Evolutionary conservation across 92 coral and sea anemone species (phyloP), one percentile per base, ranked within the genome.

Genomic region (Epizoanthus stellaris): DNA sequence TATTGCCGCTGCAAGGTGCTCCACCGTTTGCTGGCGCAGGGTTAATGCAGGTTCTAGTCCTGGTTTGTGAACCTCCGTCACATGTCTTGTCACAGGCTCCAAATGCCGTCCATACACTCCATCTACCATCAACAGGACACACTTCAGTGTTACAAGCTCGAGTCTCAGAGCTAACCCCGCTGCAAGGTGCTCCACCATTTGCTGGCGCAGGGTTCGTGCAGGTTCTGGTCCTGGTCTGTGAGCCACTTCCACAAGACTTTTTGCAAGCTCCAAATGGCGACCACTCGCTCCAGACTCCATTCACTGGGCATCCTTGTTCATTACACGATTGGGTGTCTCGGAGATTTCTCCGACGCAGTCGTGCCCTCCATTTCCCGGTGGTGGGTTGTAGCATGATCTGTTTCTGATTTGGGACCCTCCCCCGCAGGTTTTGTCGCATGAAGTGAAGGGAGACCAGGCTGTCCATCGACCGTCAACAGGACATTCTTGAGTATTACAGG

Each of bases 151-250:
- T 63, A 80, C 85, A 59, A 6, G 72, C 30, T 12, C 45, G 53
- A 4, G 57, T 14, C 53, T 25, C 53, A 5, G 13, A 62, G 2
- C 25, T 4, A 10, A 65, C 5, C 19, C 87, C 87, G 65, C 23
- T 42, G 36, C 86, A 80, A 42, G 57, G 13, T 0, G 30, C 3
- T 54, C 90, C 85, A 68, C 77, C 86, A 47, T 85, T 85, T 6
- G 76, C 88, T 34, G 88, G 82, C 36, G 19, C 49, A 62, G 88
- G 88, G 19, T 85, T 75, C 4, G 60, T 81, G 43, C 90, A 87
- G 9, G 71, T 57, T 39, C 90, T 56, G 25, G 34, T 8, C 20
- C 86, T 43, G 21, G 38, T 25, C 42, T 70, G 21, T 12, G 1
- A 12, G 0, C 86, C 86, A 19, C 73, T 63, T 12, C 90, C 90